Evolutionary conservation across 2,797 vertebrate species (phyloP).

Genomic region (Centroberyx gerrardi): DNA sequence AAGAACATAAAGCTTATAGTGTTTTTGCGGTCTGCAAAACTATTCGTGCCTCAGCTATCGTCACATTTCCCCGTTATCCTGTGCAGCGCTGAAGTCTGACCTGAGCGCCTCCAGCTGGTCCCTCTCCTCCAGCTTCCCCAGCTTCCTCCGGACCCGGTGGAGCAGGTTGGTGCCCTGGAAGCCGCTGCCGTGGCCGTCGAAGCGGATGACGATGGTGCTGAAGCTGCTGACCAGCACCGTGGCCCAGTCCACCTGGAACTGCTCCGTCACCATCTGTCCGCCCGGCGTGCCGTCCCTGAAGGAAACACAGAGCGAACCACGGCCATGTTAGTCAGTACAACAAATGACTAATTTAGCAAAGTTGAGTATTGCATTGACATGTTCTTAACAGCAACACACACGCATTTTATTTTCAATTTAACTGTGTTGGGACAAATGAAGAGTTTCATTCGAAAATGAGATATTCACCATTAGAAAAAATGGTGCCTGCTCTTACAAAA

Average conservation of each 20-base stretch:
- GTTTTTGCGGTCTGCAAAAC: neutral
- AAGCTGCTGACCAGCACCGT: conserved; percentile 95
- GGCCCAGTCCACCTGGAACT: conserved; percentile 93
- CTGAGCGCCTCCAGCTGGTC: conserved; percentile 94
- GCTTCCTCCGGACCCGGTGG: conserved; percentile 89
- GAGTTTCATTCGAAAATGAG: no score
- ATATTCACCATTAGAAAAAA: no score
- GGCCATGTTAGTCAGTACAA: no score
- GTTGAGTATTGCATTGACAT: no score
- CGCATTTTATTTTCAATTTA: no score
- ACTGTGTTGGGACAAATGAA: no score
- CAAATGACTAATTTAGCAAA: no score
- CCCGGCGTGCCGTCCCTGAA: conserved; percentile 93
- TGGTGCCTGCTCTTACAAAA: no score
- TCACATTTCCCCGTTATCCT: neutral
- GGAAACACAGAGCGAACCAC: neutral
- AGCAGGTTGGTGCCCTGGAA: conserved; percentile 96
- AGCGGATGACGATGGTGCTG: conserved; percentile 90
- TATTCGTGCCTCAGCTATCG: neutral
- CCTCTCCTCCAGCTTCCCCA: conserved; percentile 91
- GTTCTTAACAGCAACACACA: no score
- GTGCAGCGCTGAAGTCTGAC: conserved; percentile 71
- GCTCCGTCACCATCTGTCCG: conserved; percentile 94
- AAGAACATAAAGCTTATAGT: neutral
- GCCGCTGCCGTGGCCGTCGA: conserved; percentile 95